These are phyloP conservation scores for Lasioglossum calceatum DNA, from an alignment of 2,888 invertebrate species.

Conservation along the genomic window DNA sequence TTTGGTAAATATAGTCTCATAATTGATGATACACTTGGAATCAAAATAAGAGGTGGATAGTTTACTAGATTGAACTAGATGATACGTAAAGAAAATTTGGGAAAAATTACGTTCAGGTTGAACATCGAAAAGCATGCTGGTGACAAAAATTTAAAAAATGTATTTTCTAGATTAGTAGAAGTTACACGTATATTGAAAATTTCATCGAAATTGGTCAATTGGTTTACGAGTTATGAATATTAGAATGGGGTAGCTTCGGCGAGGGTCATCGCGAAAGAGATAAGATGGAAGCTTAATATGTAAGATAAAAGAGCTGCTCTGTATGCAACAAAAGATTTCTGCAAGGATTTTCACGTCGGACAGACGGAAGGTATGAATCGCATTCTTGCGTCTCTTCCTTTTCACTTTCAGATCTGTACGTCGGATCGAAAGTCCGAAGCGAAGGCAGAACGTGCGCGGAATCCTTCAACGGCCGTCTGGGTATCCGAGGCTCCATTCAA, in stretches of 20 bases:
- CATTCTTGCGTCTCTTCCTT: constrained; percentile 22
- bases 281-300: not conserved
- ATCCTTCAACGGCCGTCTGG: constrained; percentile 17
- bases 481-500: constrained; percentile 41
- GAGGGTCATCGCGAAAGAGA: not conserved
- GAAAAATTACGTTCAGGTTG: too few relatives aligned
- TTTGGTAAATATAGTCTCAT: too few relatives aligned
- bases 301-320: not conserved
- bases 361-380: constrained; percentile 13
- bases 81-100: too few relatives aligned
- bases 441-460: constrained; percentile 47
- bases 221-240: not conserved
- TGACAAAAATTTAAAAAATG: too few relatives aligned
- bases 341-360: not conserved
- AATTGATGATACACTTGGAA: too few relatives aligned
- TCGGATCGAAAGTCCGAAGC: constrained; percentile 36
- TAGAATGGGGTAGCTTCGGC: not conserved
- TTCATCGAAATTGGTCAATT: too few relatives aligned
- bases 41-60: too few relatives aligned
- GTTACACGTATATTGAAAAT: too few relatives aligned
- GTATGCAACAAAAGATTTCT: not conserved
- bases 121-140: too few relatives aligned
- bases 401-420: constrained; percentile 44
- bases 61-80: too few relatives aligned
- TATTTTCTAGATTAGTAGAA: too few relatives aligned